Conservation (phyloP, 2,797 vertebrate species). For the Craterocephalus amniculus region DNA sequence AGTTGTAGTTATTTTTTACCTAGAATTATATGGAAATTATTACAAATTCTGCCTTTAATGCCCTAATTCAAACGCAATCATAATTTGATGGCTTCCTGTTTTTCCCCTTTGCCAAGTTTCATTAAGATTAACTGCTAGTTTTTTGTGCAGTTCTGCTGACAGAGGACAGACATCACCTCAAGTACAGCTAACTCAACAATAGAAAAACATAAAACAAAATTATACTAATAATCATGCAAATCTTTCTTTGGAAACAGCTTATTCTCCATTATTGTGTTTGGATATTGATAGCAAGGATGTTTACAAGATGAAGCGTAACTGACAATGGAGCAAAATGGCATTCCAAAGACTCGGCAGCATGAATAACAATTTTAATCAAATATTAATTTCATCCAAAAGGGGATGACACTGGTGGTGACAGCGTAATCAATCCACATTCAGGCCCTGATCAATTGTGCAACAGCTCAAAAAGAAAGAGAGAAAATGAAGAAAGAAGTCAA, state of each 20-base stretch:
- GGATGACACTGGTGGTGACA: slow-evolving; percentile 61
- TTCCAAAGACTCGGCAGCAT: slow-evolving; percentile 38
- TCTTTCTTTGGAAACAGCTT: not conserved
- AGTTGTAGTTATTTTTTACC: no score
- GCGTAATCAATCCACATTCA: slow-evolving; percentile 71
- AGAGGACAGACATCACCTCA: no score
- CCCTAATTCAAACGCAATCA: no score
- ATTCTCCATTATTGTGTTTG: slow-evolving; percentile 35
- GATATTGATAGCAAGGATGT: slow-evolving; percentile 48
- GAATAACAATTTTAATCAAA: slow-evolving; percentile 74
- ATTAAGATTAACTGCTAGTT: no score
- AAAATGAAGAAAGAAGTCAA: slow-evolving; percentile 47
- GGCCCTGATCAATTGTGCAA: slow-evolving; percentile 60
- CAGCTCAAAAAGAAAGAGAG: slow-evolving; percentile 55
- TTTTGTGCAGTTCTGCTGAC: no score
- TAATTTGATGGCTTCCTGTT: no score
- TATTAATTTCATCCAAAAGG: slow-evolving; percentile 71
- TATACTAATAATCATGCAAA: slow-evolving; percentile 3
- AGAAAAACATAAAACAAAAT: not conserved
- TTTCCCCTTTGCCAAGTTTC: no score
- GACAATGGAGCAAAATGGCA: slow-evolving; percentile 52
- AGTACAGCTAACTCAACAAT: not conserved
- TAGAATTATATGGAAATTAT: no score
- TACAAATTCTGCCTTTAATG: no score
- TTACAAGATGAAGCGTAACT: slow-evolving; percentile 57